Base-by-base conservation (phyloP, 2,888 invertebrate species). In the Sacculina carcini region DNA sequence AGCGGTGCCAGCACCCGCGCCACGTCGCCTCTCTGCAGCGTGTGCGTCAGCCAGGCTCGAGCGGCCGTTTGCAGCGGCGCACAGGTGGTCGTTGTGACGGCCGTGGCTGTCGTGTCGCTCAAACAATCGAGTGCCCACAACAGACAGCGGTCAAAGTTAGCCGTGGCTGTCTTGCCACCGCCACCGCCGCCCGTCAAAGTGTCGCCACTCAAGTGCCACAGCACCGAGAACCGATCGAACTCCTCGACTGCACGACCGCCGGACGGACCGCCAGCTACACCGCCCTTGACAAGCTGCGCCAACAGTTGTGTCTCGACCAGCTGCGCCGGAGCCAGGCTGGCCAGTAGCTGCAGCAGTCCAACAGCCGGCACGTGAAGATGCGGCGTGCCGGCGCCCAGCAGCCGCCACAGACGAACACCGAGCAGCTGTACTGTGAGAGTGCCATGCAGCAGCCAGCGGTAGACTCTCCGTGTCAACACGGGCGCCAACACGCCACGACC, bases 151-250 rank as follows among this genome's bases (percentile, higher is more conserved):
- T 42, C 31, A 21, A 46, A 42, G 14, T 32, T 19, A 24, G 34
- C 39, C 34, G 19, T 44, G 34, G 21, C 44, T 47, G 29, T 21
- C 28, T 47, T 26, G 28, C 47, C 12, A 47, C 47, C 16, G 31
- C 47, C 10, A 44, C 34, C 28, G 26, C 32, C 34, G 31, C 31
- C 32, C 34, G 51, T 23, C 23, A 44, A 32, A 26, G 40, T 28
- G 26, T 80, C 79, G 50, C 82, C 65, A 1, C 81, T 79, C 29
- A 82, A 66, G 64, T 83, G 79, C 81, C 82, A 83, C 12, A 84
- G 66, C 9, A 75, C 66, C 10, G 73, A 69, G 61, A 78, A 78
- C 58, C 75, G 70, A 59, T 74, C 73, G 57, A 76, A 48, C 48
- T 23, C 48, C 24, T 36, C 36, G 24, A 29, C 16, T 34, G n/a